phyloP scores from a whole-genome alignment of 2,888 invertebrate species.

The Zaprionus lineosus region DNA sequence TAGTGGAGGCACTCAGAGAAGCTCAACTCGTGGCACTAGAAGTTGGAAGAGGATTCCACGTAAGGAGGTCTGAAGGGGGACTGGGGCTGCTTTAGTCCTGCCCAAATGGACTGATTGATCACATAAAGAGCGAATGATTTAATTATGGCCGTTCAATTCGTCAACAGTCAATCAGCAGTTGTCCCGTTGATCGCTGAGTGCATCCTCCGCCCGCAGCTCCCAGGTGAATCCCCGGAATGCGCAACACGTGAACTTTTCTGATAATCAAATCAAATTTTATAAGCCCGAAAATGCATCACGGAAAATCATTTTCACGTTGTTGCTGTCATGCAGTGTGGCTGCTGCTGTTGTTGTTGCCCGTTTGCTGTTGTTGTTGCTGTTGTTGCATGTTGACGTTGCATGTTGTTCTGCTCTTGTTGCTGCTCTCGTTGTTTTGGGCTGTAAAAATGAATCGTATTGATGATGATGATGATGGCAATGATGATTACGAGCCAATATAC shows the following conservation, averaged over 20 bases:
- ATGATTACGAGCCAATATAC: constrained; percentile 50
- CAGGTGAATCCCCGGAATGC: constrained; percentile 16
- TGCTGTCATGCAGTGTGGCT: neutral
- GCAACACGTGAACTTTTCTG: constrained; percentile 55
- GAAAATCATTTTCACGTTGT: constrained; percentile 35
- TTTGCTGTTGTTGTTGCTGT: constrained; percentile 7
- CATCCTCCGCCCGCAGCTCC: neutral
- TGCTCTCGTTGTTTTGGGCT: constrained; percentile 25
- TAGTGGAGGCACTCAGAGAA: no score
- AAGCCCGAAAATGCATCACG: constrained; percentile 38
- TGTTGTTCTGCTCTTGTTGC: no score
- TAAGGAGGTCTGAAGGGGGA: no score
- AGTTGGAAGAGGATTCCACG: no score
- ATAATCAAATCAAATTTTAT: constrained; percentile 61
- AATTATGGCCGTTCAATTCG: no score
- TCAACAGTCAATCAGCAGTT: constrained; percentile 15
- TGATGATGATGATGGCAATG: constrained; percentile 21
- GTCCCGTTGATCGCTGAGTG: neutral
- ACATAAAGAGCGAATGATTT: no score
- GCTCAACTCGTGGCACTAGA: no score
- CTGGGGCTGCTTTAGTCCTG: no score
- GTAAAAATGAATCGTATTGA: constrained; percentile 45
- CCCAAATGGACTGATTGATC: no score
- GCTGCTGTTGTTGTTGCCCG: constrained; percentile 11
- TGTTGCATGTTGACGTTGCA: no score